Conservation (phyloP, 2,797 vertebrate species). For the Erpetoichthys calabaricus region DNA sequence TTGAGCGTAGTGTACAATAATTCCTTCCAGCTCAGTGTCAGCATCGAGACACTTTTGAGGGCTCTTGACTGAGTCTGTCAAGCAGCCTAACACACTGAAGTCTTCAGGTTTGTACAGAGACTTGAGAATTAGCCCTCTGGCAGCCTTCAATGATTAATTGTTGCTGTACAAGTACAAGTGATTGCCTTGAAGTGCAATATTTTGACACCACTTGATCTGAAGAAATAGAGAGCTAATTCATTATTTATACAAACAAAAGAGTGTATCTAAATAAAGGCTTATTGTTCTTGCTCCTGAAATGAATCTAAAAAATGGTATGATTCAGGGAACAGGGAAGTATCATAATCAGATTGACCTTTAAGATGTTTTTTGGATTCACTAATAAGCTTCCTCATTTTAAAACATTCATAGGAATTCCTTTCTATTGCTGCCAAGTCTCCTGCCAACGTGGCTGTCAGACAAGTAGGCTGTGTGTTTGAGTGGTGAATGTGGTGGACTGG, state of each 20-base stretch:
- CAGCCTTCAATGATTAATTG: conserved; percentile 43
- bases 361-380: conserved; percentile 12
- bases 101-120: not conserved
- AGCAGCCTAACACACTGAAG: not conserved
- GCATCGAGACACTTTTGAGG: not conserved
- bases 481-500: no score
- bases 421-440: no score
- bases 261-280: conserved; percentile 30
- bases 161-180: conserved; percentile 43
- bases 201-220: conserved; percentile 48
- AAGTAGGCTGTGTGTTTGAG: no score
- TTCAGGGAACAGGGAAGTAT: conserved; percentile 26
- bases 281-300: conserved; percentile 30
- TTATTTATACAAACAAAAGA: conserved; percentile 21
- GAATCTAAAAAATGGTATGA: conserved; percentile 30
- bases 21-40: not conserved
- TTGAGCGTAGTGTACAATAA: not conserved
- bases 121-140: conserved; percentile 36
- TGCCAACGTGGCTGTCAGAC: no score
- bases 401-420: not conserved
- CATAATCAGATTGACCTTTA: conserved; percentile 22
- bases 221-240: conserved; percentile 26
- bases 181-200: conserved; percentile 47
- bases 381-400: not conserved
- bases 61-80: not conserved